Conservation (phyloP, 1,140 invertebrate species). For the Ephestia elutella region DNA sequence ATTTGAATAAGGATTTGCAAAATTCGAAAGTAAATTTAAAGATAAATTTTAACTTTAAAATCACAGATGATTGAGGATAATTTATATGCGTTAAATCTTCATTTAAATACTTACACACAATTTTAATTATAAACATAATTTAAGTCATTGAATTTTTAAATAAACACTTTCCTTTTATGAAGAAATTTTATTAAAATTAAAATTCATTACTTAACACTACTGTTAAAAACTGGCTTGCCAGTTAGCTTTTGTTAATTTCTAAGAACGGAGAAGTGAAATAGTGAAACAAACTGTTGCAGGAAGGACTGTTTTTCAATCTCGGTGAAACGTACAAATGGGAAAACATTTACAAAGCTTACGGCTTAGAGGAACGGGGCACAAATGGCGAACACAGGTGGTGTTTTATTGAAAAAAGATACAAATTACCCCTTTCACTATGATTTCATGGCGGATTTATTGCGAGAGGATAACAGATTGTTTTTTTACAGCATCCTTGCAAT, state of each 20-base stretch:
- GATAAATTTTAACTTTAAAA: too few relatives aligned
- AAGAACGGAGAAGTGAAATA: not conserved
- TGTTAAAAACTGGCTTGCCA: not conserved
- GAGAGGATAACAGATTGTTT: conserved; percentile 13
- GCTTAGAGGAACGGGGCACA: conserved; percentile 49
- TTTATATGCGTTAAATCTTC: too few relatives aligned
- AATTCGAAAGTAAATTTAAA: too few relatives aligned
- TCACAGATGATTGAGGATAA: too few relatives aligned
- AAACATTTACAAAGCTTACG: conserved; percentile 66
- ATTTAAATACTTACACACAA: too few relatives aligned
- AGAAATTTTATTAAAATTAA: too few relatives aligned
- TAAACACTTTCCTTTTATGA: too few relatives aligned
- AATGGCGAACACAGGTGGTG: conserved; percentile 62
- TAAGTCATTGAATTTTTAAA: too few relatives aligned
- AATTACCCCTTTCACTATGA: conserved; percentile 50
- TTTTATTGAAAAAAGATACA: conserved; percentile 70
- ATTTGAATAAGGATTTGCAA: too few relatives aligned
- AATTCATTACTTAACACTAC: too few relatives aligned
- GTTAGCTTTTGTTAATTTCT: not conserved
- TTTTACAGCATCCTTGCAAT: not conserved
- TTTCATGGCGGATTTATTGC: conserved; percentile 44
- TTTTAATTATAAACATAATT: too few relatives aligned
- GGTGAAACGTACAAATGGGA: conserved; percentile 49
- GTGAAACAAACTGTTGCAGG: conserved; percentile 37
- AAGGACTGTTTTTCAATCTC: conserved; percentile 66